Base-by-base conservation (phyloP, 2,797 vertebrate genomes). In the Cynopterus sphinx region DNA sequence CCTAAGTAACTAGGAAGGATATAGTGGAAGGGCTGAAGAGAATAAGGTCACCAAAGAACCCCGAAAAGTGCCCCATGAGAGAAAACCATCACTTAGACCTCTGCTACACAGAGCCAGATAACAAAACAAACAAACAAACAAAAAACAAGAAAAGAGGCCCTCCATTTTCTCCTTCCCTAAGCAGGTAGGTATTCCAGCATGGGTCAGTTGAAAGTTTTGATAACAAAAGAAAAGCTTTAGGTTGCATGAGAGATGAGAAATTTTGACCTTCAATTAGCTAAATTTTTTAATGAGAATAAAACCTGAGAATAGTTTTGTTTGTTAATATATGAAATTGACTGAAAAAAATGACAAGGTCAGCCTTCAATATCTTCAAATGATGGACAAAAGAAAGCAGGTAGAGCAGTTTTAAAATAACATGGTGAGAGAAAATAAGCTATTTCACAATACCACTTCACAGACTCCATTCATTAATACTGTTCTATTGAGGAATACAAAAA, bases 111-210 rank as follows among this genome's bases (percentile, higher is more conserved):
- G 71, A 67, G 21, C 41, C 59, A 68, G 63, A 8, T 22, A 43
- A 68, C 21, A 41, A 33, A 43, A 68, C 21, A 41, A 43, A 68
- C 21, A 41, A 43, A 68, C 21, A 41, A 43, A 68, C 21, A 41
- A 73, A 16, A 41, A 51, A 8, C 15, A 31, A 17, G 46, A 77
- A 13, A 3, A 90, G 59, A 68, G 26, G 1, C 17, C 0, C 9
- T 21, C 0, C 3, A 0, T 36, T 28, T 49, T 46, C 24, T 36
- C 6, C 49, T 59, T 26, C n/a, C 36, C 22, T 17, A 61, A 51
- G 8, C 17, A 7, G 1, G 12, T 26, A 7, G 0, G 10, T 17
- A 0, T 73, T 33, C 87, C n/a, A 61, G 31, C 5, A 13, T 0
- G 0, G 36, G 16, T 59, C 55, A 59, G 16, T 41, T 16, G 8